A percentile compares a stretch with the other conserved stretches of the same genome.
Conservation (phyloP, 2,888 invertebrate species). For the Eupithecia dodoneata region DNA sequence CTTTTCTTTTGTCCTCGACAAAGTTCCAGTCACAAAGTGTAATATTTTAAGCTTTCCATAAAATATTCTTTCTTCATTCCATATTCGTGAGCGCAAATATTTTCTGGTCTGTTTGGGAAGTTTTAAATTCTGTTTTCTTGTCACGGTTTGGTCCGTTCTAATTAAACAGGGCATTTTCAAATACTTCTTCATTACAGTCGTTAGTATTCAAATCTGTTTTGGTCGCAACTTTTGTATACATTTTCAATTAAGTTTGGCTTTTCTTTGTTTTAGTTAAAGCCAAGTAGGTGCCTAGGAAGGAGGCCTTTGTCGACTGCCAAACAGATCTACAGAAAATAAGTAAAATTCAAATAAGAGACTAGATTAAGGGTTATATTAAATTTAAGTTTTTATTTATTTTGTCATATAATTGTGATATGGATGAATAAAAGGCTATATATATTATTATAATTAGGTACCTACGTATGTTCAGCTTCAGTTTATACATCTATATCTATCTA, state of each 20-base stretch:
- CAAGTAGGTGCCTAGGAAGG: neutral
- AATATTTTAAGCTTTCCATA: conserved; percentile 2
- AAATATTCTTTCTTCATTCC: conserved; percentile 16
- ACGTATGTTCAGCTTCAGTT: too few species aligned
- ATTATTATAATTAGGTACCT: too few species aligned
- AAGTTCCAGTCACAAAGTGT: conserved; percentile 1
- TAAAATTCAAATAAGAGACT: too few species aligned
- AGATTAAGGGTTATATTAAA: too few species aligned
- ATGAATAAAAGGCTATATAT: too few species aligned
- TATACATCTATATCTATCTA: too few species aligned
- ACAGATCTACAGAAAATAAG: too few species aligned
- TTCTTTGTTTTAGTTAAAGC: neutral
- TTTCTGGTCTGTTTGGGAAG: conserved; percentile 18
- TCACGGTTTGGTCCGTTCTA: conserved; percentile 29
- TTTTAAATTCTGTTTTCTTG: conserved; percentile 30
- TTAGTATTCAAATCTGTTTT: conserved; percentile 40
- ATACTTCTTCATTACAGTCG: conserved; percentile 34
- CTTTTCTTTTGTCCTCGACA: neutral
- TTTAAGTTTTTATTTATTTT: too few species aligned
- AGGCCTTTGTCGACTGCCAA: too few species aligned
- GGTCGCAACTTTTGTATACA: conserved; percentile 25
- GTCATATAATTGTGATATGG: too few species aligned
- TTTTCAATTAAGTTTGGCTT: neutral
- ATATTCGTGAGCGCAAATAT: conserved; percentile 18
- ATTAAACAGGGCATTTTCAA: conserved; percentile 39